phyloP scores from a whole-genome alignment of 2,113 vertebrate species.

The Sylvia atricapilla region DNA sequence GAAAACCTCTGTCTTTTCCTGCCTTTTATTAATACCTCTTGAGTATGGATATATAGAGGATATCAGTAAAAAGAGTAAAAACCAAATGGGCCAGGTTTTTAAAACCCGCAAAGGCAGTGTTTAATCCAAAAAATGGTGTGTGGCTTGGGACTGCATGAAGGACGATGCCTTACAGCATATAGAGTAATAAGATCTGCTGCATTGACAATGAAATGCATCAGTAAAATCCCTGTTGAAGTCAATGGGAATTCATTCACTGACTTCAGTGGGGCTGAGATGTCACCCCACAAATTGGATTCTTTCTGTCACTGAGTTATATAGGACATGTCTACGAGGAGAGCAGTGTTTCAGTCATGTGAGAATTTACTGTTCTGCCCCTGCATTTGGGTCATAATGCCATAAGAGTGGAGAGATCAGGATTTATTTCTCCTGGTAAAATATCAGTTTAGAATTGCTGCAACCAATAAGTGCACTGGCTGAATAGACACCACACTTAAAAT shows the following conservation, averaged over 20 bases:
- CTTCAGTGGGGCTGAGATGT: not conserved
- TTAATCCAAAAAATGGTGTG: not conserved
- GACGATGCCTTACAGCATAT: accelerated
- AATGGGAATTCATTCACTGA: not conserved
- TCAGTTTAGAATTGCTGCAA: not conserved
- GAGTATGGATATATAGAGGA: not conserved
- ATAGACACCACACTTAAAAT: not conserved
- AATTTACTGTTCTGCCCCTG: not conserved
- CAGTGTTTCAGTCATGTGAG: not conserved
- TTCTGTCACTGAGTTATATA: not conserved
- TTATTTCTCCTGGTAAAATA: conserved; percentile 10
- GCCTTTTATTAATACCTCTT: not conserved
- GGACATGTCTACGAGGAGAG: accelerated
- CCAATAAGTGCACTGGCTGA: not conserved
- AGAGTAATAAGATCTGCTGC: not conserved
- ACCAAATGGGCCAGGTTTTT: accelerated
- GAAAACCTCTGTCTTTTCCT: not conserved
- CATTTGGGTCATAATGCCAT: not conserved
- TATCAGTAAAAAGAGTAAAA: not conserved
- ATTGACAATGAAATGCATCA: not conserved
- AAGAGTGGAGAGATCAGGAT: not conserved
- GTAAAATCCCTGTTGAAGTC: not conserved
- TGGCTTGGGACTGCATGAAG: not conserved
- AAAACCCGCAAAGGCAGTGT: not conserved
- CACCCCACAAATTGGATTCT: not conserved